Evolutionary conservation across 2,888 invertebrate species (phyloP).

Genomic region (Hirudinaria manillensis): DNA sequence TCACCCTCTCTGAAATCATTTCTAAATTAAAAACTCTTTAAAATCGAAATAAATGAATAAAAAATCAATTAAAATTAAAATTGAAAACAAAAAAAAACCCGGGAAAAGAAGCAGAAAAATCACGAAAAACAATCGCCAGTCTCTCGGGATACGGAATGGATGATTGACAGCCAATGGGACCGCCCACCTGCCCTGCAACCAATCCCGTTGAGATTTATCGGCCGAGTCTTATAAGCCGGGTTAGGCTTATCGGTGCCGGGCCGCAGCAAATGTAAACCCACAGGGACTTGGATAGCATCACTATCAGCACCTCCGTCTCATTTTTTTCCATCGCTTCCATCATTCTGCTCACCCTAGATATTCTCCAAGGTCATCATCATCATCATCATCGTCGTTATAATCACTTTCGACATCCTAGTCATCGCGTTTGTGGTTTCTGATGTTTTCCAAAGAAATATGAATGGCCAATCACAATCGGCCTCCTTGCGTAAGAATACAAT

Average conservation of each 20-base stretch:
- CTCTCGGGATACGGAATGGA: not conserved
- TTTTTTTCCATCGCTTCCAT: not conserved
- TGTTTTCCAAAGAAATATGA: too few species aligned
- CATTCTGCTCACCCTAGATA: not conserved
- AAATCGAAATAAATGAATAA: too few species aligned
- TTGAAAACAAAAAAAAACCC: not conserved
- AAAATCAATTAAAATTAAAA: too few species aligned
- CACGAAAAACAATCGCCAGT: conserved; percentile 1
- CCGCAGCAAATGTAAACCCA: conserved; percentile 7
- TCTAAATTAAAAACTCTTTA: too few species aligned
- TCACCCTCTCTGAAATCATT: too few species aligned
- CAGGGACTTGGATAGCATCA: not conserved
- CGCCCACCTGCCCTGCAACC: conserved; percentile 9
- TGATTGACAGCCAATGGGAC: not conserved
- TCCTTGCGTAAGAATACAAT: too few species aligned
- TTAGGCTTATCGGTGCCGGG: conserved; percentile 4
- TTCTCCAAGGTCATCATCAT: too few species aligned
- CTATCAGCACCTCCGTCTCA: not conserved
- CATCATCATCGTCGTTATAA: too few species aligned
- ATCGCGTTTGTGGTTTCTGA: too few species aligned
- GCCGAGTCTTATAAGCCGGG: not conserved
- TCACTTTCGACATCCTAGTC: too few species aligned
- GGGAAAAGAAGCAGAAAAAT: not conserved
- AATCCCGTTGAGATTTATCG: conserved; percentile 14
- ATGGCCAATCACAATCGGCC: too few species aligned